Evolutionary conservation across 1,140 invertebrate species (phyloP).

Genomic region (Drosophila pseudoananassae): DNA sequence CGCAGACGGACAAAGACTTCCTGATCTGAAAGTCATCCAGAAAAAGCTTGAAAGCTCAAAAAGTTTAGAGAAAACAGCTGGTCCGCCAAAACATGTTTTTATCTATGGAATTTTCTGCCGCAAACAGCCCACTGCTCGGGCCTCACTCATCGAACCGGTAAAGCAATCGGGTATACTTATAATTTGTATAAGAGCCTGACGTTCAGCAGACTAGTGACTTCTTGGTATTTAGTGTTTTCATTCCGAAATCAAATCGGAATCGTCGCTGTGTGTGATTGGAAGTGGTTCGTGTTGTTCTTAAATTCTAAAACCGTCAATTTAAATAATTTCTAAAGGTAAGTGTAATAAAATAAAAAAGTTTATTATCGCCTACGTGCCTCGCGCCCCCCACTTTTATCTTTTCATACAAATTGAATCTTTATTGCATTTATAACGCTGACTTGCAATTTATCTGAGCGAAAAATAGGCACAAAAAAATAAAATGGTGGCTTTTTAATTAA

Average conservation of each 20-base stretch:
- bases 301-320: conserved; percentile 33
- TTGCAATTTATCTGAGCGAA: conserved; percentile 34
- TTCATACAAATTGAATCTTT: conserved; percentile 17
- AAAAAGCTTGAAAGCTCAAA: background rate
- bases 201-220: conserved; percentile 28
- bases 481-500: conserved; percentile 25
- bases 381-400: conserved; percentile 8
- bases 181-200: conserved; percentile 5
- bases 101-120: conserved; percentile 51
- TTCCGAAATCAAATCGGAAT: conserved; percentile 29
- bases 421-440: conserved; percentile 40
- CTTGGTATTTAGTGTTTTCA: conserved; percentile 49
- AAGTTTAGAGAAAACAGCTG: conserved; percentile 53
- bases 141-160: too few relatives aligned
- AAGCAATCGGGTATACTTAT: too few relatives aligned
- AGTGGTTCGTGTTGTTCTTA: conserved; percentile 59
- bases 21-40: conserved; percentile 9
- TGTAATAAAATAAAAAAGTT: conserved; percentile 31
- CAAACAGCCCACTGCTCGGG: background rate
- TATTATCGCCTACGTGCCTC: background rate
- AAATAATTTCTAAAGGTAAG: conserved; percentile 63
- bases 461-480: conserved; percentile 17
- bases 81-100: conserved; percentile 58
- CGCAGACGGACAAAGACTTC: background rate
- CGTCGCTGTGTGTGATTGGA: conserved; percentile 56